Evolutionary conservation across 2,797 vertebrate species (phyloP).

Genomic region (Catostomus latipinnis): DNA sequence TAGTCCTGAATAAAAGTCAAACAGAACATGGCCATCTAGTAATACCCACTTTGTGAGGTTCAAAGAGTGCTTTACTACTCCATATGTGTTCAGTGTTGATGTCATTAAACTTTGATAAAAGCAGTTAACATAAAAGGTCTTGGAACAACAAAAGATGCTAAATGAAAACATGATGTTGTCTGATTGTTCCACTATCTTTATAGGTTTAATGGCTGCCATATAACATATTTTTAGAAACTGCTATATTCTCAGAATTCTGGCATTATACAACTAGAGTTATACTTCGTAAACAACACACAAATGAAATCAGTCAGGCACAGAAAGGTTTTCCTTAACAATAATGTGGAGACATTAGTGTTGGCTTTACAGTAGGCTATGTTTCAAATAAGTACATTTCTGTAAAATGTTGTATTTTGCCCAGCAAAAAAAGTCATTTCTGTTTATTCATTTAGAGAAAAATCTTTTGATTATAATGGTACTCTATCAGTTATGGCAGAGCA

Average conservation of each 20-base stretch:
- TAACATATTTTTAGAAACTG: conserved; percentile 1
- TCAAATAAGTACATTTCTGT: conserved; percentile 8
- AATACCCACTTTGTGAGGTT: conserved; percentile 11
- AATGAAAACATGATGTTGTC: conserved; percentile 10
- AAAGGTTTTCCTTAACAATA: conserved; percentile 18
- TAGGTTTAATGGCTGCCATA: conserved; percentile 16
- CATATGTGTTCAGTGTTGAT: conserved; percentile 28
- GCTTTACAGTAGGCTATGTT: background rate
- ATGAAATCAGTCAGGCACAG: conserved; percentile 14
- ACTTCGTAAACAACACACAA: conserved; percentile 2
- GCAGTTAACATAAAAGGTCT: conserved; percentile 19
- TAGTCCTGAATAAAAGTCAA: background rate
- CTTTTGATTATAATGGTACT: background rate
- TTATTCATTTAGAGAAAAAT: background rate
- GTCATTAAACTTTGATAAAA: conserved; percentile 27
- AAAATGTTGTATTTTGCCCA: conserved; percentile 1
- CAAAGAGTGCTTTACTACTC: conserved; percentile 11
- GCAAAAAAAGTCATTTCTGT: background rate
- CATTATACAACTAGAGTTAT: background rate
- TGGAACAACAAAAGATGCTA: conserved; percentile 15
- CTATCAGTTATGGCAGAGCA: background rate
- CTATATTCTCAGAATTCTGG: conserved; percentile 2
- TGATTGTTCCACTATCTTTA: conserved; percentile 25
- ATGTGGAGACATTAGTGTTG: conserved; percentile 1
- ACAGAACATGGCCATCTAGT: background rate